These are phyloP conservation scores for Adelges cooleyi DNA, from an alignment of 1,140 invertebrate species.

Conservation along the genomic window DNA sequence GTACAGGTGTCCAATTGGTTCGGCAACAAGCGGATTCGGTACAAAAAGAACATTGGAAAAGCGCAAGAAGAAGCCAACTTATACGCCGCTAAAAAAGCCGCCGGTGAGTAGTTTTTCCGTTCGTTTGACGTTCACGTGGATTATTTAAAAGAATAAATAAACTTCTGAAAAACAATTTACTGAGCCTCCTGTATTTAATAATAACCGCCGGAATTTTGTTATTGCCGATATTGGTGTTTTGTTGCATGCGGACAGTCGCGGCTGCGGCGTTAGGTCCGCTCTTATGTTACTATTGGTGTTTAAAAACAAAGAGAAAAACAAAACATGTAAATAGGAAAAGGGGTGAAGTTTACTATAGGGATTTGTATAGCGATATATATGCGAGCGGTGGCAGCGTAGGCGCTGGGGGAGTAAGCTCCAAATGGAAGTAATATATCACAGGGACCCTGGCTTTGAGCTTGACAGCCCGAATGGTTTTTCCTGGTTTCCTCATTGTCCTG, in stretches of 20 bases:
- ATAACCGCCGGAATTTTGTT: neutral
- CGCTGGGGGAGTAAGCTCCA: conserved; percentile 31
- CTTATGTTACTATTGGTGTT: conserved; percentile 25
- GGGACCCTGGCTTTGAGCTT: conserved; percentile 37
- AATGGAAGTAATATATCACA: conserved; percentile 39
- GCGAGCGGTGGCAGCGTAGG: no score
- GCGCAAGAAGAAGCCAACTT: conserved; percentile 99
- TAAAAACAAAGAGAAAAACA: conserved; percentile 24
- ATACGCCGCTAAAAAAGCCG: conserved; percentile 98
- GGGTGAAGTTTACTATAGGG: conserved; percentile 27
- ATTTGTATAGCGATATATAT: conserved; percentile 11
- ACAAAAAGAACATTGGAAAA: conserved; percentile 99
- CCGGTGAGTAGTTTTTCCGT: conserved; percentile 48
- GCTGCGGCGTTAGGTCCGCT: neutral
- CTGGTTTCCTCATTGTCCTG: conserved; percentile 27
- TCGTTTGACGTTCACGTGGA: neutral
- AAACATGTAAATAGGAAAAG: conserved; percentile 18
- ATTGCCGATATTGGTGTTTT: neutral
- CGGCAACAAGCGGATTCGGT: conserved; percentile 98
- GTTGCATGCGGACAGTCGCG: neutral
- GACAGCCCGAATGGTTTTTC: conserved; percentile 38
- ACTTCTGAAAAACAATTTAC: neutral
- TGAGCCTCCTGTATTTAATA: no score
- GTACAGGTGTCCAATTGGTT: conserved; percentile 95
- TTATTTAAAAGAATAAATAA: neutral